Evolutionary conservation across 2,888 invertebrate genomes (phyloP), one percentile per base, ranked within the genome.

Genomic region (Drosophila aldrichi): DNA sequence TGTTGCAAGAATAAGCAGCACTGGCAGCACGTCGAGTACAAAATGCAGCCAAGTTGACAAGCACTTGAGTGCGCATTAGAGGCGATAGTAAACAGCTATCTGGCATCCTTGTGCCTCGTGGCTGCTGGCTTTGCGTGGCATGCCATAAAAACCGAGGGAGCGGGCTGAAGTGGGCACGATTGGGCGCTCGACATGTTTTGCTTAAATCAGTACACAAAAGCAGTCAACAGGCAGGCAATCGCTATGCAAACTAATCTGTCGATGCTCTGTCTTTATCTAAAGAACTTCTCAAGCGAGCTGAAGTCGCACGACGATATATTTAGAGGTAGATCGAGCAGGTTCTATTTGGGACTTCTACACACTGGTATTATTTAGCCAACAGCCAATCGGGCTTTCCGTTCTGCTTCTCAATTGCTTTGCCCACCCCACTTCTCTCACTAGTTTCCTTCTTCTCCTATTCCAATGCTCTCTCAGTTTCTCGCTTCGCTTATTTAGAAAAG

Each of bases 41-140:
- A 73, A 73, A 58, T 67, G 65, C 73, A 75, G 68, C 55, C 82
- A 74, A 79, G 80, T 76, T 82, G 84, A 82, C 84, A 80, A 74
- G 82, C 76, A 78, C 84, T 87, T 87, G 78, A 84, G 78, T 74
- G 87, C 70, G 84, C 84, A 85, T 87, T 80, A 87, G 78, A 74
- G 58, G 67, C 81, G 46, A 48, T 74, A 61, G 70, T 64, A 77
- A 74, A 71, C 82, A 80, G 82, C 72, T 40, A 67, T 55, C 70
- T 75, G 58, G 51, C 58, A 59, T 49, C 51, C 55, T 38, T 54
- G 34, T 22, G 14, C 9, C 32, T 49, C 2, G 46, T 9, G 36
- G 36, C 32, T 34, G 49, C 20, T 32, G 20, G 49, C 49, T 49
- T 34, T 49, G 49, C 49, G 3, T 49, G 48, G 48, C 48, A 32